phyloP scores from a whole-genome alignment of 2,797 vertebrate genomes.

The Acanthurus leucopareius region DNA sequence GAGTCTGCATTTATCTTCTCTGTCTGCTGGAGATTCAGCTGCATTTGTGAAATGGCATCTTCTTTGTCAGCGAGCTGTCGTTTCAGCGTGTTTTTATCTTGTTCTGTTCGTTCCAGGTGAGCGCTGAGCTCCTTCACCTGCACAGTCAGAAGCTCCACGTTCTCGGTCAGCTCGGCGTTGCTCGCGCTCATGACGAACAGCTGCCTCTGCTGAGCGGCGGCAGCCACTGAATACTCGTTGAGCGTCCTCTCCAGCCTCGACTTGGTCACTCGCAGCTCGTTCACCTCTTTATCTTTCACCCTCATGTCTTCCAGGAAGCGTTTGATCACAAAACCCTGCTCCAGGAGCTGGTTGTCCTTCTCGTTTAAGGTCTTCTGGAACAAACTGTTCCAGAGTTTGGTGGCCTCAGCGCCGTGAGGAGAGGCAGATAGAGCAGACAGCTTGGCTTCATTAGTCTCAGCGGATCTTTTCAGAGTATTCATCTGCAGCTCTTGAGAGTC shows the following conservation, averaged over 20 bases:
- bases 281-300: slow-evolving; percentile 79
- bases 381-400: slow-evolving; percentile 83
- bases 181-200: slow-evolving; percentile 84
- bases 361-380: slow-evolving; percentile 86
- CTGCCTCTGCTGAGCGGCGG: slow-evolving; percentile 83
- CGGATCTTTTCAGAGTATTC: slow-evolving; percentile 81
- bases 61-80: slow-evolving; percentile 79
- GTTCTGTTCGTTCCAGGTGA: slow-evolving; percentile 77
- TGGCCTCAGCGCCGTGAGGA: slow-evolving; percentile 79
- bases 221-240: slow-evolving; percentile 83
- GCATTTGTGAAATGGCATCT: slow-evolving; percentile 77
- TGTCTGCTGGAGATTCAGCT: slow-evolving; percentile 74
- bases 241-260: slow-evolving; percentile 82
- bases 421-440: slow-evolving; percentile 83
- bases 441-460: slow-evolving; percentile 81
- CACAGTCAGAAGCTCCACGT: slow-evolving; percentile 74
- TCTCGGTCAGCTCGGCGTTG: slow-evolving; percentile 81
- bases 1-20: slow-evolving; percentile 77
- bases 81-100: slow-evolving; percentile 80
- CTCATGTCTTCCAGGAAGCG: slow-evolving; percentile 85
- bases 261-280: slow-evolving; percentile 80
- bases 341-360: slow-evolving; percentile 88
- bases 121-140: slow-evolving; percentile 79
- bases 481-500: slow-evolving; percentile 81
- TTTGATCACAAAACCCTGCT: slow-evolving; percentile 83